phyloP scores from a whole-genome alignment of 2,888 invertebrate species.

The Apoda limacodes region DNA sequence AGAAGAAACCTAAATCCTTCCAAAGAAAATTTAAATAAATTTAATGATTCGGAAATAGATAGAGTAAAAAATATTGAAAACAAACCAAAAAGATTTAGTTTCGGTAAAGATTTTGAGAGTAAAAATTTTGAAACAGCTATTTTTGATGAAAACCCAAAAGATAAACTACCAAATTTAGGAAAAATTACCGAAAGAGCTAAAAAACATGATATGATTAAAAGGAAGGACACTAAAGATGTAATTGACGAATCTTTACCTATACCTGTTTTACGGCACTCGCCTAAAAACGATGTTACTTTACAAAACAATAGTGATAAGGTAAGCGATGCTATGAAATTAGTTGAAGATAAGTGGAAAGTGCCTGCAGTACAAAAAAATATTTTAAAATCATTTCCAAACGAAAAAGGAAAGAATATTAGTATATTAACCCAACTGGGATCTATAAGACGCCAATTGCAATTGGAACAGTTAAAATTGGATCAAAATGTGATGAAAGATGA shows the following conservation, averaged over 20 bases:
- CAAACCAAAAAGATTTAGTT: background rate
- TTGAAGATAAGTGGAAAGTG: slow-evolving; percentile 65
- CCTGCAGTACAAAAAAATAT: slow-evolving; percentile 75
- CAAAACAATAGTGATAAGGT: slow-evolving; percentile 23
- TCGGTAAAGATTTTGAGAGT: slow-evolving; percentile 10
- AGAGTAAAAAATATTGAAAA: background rate
- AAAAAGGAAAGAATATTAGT: slow-evolving; percentile 60
- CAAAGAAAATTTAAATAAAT: slow-evolving; percentile 25
- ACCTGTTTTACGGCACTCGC: slow-evolving; percentile 72
- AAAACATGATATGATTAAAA: slow-evolving; percentile 20
- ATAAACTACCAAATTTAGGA: slow-evolving; percentile 15
- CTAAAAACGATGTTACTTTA: slow-evolving; percentile 20
- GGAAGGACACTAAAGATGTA: slow-evolving; percentile 16
- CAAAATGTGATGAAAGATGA: slow-evolving; percentile 38
- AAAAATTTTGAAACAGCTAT: slow-evolving; percentile 11
- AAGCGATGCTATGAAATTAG: slow-evolving; percentile 49
- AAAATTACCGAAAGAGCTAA: slow-evolving; percentile 17
- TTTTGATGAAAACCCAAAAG: slow-evolving; percentile 4
- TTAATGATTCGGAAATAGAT: slow-evolving; percentile 12
- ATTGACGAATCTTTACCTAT: slow-evolving; percentile 63
- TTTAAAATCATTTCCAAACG: slow-evolving; percentile 51
- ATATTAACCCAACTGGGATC: slow-evolving; percentile 77
- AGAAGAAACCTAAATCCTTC: slow-evolving; percentile 47
- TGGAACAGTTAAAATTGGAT: slow-evolving; percentile 73
- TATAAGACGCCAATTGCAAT: slow-evolving; percentile 74